phyloP scores from a whole-genome alignment of 2,797 vertebrate species.

The Acanthurus tractus region DNA sequence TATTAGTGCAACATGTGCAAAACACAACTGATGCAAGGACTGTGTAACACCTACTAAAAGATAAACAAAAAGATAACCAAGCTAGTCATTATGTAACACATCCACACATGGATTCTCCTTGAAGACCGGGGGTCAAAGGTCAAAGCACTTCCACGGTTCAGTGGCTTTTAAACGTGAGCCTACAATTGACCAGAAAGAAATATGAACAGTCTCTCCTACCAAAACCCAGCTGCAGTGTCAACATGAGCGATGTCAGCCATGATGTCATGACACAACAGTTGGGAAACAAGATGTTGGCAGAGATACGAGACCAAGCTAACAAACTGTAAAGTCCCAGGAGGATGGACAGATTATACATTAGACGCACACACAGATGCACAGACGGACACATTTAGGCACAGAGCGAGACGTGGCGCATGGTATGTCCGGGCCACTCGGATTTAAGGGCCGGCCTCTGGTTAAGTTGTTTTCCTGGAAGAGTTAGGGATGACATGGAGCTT shows the following conservation, averaged over 20 bases:
- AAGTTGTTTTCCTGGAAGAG: constrained; percentile 86
- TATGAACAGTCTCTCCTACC: constrained; percentile 38
- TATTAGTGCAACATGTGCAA: constrained; percentile 11
- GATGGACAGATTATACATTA: constrained; percentile 17
- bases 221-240: constrained; percentile 53
- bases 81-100: background rate
- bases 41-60: constrained; percentile 7
- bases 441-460: constrained; percentile 75
- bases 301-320: constrained; percentile 30
- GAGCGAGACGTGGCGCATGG: constrained; percentile 65
- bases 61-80: constrained; percentile 11
- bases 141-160: constrained; percentile 51
- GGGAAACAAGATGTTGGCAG: constrained; percentile 48
- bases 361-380: constrained; percentile 12
- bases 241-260: constrained; percentile 54
- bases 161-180: constrained; percentile 38
- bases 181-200: constrained; percentile 33
- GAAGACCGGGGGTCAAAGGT: constrained; percentile 53
- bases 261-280: constrained; percentile 53
- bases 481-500: constrained; percentile 84
- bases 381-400: constrained; percentile 32
- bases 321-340: constrained; percentile 23
- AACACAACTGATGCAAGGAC: constrained; percentile 10
- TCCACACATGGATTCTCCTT: constrained; percentile 24
- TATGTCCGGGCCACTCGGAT: constrained; percentile 71